Base-by-base conservation (phyloP, 2,888 invertebrate species). In the Brachyopa scutellaris region DNA sequence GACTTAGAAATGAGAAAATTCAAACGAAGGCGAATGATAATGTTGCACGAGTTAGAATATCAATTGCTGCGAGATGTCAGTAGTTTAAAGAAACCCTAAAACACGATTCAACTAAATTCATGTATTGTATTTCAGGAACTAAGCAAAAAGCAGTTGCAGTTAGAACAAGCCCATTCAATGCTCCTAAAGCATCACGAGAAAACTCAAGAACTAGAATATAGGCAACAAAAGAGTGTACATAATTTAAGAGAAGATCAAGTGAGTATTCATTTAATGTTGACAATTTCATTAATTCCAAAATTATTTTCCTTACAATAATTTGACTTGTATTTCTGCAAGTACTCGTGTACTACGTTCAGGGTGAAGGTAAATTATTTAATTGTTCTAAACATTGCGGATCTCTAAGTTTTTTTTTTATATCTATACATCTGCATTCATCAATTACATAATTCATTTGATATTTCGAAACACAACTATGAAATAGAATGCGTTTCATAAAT, bases 161-260 rank as follows among this genome's bases (percentile, higher is more conserved):
- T 99, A 86, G 98, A 99, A 88, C 96, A 97, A 89, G 97, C 98
- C 61, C 99, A 99, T 91, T 93, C 94, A 53, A 97, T 99, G 96
- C 92, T 99, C 85, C 91, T 98, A 85, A 94, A 97, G 85, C 99
- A 99, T 91, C 99, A 99, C 91, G 98, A 99, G 89, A 96, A 97
- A 90, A 98, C 99, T 51, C 97, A 97, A 90, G 98, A 99, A 88
- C 92, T 99, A 85, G 99, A 99, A 90, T 97, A 97, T 90, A 93
- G 96, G 86, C 99, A 99, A 89, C 97, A 99, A 91, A 95, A 97
- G 88, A 97, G 97, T 84, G 97, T 99, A 84, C 99, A 99, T 90
- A 95, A 95, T 86, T 92, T 98, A 82, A 93, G 97, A 89, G 97
- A 95, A 88, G 96, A 96, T 86, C 97, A 97, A 91, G 94, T 96